Evolutionary conservation across 2,888 invertebrate species (phyloP).

Genomic region (Lysandra bellargus): DNA sequence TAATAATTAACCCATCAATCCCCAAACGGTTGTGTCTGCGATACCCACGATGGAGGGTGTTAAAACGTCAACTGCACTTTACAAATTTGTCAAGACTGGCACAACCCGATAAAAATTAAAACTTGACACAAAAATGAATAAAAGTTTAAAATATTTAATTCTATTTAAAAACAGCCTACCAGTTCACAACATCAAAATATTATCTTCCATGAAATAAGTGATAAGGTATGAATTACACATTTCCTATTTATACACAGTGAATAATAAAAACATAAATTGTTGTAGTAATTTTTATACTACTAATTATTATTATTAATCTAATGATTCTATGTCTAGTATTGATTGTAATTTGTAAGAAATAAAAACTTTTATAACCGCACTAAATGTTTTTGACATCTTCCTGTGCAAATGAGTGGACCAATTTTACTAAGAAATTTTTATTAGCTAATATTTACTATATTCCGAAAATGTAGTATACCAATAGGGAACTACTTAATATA

Average conservation of each 20-base stretch:
- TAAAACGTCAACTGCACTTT: background rate
- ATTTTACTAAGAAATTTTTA: too few species aligned
- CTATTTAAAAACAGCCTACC: background rate
- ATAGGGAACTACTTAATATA: too few species aligned
- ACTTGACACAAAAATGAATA: background rate
- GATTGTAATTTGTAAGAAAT: background rate
- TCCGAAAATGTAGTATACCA: too few species aligned
- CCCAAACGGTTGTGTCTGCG: too few species aligned
- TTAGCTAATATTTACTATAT: too few species aligned
- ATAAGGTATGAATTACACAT: conserved; percentile 5
- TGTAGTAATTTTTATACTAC: background rate
- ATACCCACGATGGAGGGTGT: too few species aligned
- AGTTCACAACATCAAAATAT: background rate
- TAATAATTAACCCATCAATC: too few species aligned
- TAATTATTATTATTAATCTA: background rate
- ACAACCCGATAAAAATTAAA: background rate
- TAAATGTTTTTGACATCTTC: too few species aligned
- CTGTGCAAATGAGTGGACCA: too few species aligned
- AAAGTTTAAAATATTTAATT: background rate
- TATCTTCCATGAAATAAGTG: background rate
- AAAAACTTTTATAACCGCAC: too few species aligned
- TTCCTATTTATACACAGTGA: conserved; percentile 11
- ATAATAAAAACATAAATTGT: background rate
- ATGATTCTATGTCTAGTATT: background rate
- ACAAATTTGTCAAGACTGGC: too few species aligned